phyloP scores from a whole-genome alignment of 2,113 vertebrate genomes.

The Egretta garzetta region DNA sequence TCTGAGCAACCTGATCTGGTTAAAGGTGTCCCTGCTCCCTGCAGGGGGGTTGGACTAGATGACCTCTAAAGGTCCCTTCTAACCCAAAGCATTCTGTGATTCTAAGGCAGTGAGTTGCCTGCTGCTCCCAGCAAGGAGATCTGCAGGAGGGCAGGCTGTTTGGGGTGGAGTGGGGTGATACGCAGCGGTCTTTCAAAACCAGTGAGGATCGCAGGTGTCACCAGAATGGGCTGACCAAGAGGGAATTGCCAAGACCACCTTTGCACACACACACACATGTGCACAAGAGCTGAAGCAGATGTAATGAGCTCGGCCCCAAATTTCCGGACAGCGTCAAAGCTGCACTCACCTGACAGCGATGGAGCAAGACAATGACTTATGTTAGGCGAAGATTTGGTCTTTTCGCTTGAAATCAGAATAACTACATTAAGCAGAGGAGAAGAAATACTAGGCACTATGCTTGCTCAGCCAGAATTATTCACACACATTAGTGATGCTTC shows the following conservation, averaged over 20 bases:
- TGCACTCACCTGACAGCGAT: rapidly evolving
- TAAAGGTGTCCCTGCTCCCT: no score
- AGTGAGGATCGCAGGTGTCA: not conserved
- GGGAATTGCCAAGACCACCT: not conserved
- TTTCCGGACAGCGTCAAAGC: not conserved
- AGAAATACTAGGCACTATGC: not conserved
- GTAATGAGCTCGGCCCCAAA: not conserved
- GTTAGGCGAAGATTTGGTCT: not conserved
- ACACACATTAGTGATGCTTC: not conserved
- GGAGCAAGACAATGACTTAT: not conserved
- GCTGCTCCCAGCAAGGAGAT: not conserved
- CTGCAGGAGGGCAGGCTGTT: not conserved
- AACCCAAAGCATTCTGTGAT: no score
- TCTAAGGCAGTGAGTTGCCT: not conserved
- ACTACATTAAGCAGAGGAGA: not conserved
- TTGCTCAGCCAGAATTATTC: not conserved
- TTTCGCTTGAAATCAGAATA: not conserved
- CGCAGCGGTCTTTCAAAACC: not conserved
- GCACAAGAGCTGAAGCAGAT: not conserved
- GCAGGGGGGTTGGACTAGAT: no score
- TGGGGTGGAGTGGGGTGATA: no score
- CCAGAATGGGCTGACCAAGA: not conserved
- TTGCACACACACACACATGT: not conserved
- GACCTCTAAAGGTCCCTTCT: no score
- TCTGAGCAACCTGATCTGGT: no score